Evolutionary conservation across 2,113 vertebrate species (phyloP).

Genomic region (Sclerurus mexicanus): DNA sequence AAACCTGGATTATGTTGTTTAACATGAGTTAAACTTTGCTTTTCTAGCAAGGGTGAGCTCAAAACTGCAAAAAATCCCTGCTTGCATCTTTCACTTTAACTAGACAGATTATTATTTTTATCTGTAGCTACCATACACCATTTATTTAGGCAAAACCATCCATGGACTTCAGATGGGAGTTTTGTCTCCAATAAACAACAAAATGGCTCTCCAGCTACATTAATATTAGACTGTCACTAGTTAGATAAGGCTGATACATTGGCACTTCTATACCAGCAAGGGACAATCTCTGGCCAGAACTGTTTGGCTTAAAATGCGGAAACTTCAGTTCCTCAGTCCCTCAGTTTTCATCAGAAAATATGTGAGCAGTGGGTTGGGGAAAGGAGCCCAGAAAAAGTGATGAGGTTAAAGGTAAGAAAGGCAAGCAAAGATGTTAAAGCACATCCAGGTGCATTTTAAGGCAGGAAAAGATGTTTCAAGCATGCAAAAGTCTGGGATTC

Average conservation of each 20-base stretch:
- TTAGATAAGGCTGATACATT: conserved; percentile 46
- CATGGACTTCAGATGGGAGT: not conserved
- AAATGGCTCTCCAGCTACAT: conserved; percentile 8
- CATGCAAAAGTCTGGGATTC: not conserved
- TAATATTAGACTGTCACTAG: conserved; percentile 8
- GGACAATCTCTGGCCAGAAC: not conserved
- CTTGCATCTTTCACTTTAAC: conserved; percentile 12
- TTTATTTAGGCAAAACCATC: conserved; percentile 25
- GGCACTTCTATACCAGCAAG: not conserved
- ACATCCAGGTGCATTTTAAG: not conserved
- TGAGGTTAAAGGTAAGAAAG: not conserved
- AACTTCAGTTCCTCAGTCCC: not conserved
- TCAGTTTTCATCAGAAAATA: not conserved
- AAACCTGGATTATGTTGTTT: not conserved
- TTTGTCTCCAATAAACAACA: conserved; percentile 29
- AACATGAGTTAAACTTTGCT: not conserved
- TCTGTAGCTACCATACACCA: not conserved
- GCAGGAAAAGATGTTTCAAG: not conserved
- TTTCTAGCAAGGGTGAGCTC: not conserved
- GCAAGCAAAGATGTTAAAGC: not conserved
- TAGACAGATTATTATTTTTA: conserved; percentile 34
- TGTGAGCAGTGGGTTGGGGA: not conserved
- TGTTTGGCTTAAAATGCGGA: not conserved
- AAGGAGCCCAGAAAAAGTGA: not conserved
- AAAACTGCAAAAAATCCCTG: not conserved